Evolutionary conservation across 2,888 invertebrate species (phyloP), one percentile per base, ranked within the genome.

Genomic region (Eupithecia centaureata): DNA sequence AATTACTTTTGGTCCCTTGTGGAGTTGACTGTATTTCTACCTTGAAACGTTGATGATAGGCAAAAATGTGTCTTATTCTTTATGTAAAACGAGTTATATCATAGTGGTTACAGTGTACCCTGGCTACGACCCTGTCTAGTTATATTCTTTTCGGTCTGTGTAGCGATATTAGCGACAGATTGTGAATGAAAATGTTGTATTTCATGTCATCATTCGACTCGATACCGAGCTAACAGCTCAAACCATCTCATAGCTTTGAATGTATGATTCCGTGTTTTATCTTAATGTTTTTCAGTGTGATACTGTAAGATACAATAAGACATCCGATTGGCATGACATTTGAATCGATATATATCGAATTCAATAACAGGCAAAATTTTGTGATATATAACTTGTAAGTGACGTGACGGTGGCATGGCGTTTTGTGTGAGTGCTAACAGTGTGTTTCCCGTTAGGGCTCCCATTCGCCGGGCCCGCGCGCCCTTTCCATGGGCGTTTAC

Each of bases 401-500:
- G 84, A 82, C 84, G 85, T 86, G 85, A 79, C 80, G 86, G 82
- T 79, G 81, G 91, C 92, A 92, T 92, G 91, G 85, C 88, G 90
- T 90, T 85, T 89, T 90, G 90, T 92, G 93, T 94, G 92, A 94
- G 94, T 94, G 95, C 95, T 92, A 94, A 94, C 94, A 86, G 92
- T 92, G 89, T 92, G 87, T 85, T 91, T 90, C 89, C 88, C 85
- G 88, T 87, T 94, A 97, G 97, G 97, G 98, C 94, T 96, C 97
- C 87, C 97, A 97, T 94, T 97, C 98, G 92, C 98, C 98, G 90
- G 97, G 97, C 94, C 97, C 97, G 91, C 96, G 97, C 91, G 96
- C 96, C 89, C 95, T 97, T 83, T 96, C 97, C 83, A 97, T 97
- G 96, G 98, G 98, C 86, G 95, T 96, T 89, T 98, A 96, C 94